Evolutionary conservation across 64 coral and sea anemone species (phyloP).

Genomic region (Stichodactyla mertensii): DNA sequence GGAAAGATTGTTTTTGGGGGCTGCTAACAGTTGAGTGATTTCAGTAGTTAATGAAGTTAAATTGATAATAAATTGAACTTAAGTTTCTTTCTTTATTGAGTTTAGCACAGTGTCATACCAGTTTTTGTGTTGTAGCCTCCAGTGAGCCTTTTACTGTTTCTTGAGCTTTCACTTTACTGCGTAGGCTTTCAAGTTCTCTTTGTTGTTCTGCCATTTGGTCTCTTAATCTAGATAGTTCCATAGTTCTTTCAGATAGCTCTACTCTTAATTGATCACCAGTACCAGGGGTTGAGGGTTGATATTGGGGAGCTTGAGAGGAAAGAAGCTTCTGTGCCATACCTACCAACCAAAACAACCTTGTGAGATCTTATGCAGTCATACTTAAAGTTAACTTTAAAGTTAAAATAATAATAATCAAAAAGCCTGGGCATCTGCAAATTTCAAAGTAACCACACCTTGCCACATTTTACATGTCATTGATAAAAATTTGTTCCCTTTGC

Average conservation of each 20-base stretch:
- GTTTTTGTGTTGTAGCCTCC: constrained; percentile 56
- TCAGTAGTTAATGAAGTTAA: too few species aligned
- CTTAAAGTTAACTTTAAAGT: too few species aligned
- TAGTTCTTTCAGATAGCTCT: constrained; percentile 65
- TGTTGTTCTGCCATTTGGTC: constrained; percentile 91
- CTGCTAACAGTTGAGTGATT: too few species aligned
- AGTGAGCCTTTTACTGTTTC: constrained; percentile 39
- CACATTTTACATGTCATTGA: too few species aligned
- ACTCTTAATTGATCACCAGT: constrained; percentile 37
- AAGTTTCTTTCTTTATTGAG: background rate
- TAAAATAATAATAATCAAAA: too few species aligned
- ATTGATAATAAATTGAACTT: too few species aligned
- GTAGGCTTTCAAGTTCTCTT: constrained; percentile 55
- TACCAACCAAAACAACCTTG: background rate
- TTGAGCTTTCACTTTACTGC: constrained; percentile 49
- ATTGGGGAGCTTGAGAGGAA: constrained; percentile 13
- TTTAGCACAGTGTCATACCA: constrained; percentile 34
- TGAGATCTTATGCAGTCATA: too few species aligned
- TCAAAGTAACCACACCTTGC: too few species aligned
- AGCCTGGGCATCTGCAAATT: too few species aligned
- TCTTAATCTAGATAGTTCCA: constrained; percentile 65
- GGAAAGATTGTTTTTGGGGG: too few species aligned
- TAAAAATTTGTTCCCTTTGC: too few species aligned
- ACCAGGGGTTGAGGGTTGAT: constrained; percentile 4
- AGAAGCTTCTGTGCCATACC: constrained; percentile 66